Evolutionary conservation across 1,140 invertebrate genomes (phyloP).

Genomic region (Frieseomelitta varia): DNA sequence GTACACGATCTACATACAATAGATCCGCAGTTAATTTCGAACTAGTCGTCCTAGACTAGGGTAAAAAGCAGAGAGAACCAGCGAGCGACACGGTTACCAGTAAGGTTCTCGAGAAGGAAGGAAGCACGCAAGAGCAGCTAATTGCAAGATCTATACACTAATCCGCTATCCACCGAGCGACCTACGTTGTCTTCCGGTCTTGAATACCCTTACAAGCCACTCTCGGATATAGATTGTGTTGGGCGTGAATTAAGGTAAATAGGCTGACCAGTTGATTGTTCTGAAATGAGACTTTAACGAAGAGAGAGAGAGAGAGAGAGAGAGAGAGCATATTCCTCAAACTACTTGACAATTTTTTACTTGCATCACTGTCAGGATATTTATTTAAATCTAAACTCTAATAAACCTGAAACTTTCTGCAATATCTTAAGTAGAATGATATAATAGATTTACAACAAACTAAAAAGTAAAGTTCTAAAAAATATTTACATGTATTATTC

Average conservation of each 20-base stretch:
- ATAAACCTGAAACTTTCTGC: no score
- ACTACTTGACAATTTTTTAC: not conserved
- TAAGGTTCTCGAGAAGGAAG: conserved; percentile 55
- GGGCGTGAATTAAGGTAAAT: conserved; percentile 57
- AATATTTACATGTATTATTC: no score
- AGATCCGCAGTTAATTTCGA: not conserved
- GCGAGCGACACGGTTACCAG: conserved; percentile 49
- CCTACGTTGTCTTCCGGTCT: conserved; percentile 51
- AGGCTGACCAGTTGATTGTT: conserved; percentile 31
- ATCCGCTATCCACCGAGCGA: conserved; percentile 44
- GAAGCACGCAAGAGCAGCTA: conserved; percentile 63
- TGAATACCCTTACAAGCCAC: conserved; percentile 63
- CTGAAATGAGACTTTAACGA: not conserved
- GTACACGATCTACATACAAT: not conserved
- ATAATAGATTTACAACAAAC: no score
- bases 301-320: no score
- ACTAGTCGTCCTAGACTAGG: no score
- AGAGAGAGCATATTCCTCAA: not conserved
- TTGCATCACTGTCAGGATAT: no score
- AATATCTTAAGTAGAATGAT: no score
- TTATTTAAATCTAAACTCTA: no score
- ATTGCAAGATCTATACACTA: conserved; percentile 64
- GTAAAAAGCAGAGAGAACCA: conserved; percentile 6
- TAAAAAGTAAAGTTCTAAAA: no score
- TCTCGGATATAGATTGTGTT: conserved; percentile 55